phyloP scores from a whole-genome alignment of 2,113 vertebrate genomes.

The Lepisosteus oculatus region DNA sequence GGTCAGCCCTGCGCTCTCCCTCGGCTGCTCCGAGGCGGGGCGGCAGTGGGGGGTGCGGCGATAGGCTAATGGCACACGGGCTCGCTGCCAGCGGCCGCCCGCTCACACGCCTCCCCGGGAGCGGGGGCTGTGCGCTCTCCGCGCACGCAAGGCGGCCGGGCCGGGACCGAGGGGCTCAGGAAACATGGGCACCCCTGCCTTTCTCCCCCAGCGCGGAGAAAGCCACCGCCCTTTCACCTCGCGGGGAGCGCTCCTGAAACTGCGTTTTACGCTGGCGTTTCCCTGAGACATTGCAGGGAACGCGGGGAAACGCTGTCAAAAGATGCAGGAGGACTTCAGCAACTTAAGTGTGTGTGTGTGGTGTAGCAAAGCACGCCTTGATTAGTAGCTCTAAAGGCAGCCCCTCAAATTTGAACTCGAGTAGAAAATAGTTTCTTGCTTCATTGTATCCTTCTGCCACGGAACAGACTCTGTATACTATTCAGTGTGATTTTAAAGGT shows the following conservation, averaged over 20 bases:
- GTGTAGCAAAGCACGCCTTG: too few relatives aligned
- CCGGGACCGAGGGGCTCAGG: slow-evolving; percentile 39
- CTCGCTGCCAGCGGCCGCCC: slow-evolving; percentile 50
- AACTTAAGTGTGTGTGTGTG: not conserved
- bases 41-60: slow-evolving; percentile 28
- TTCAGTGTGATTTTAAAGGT: too few relatives aligned
- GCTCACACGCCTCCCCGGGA: slow-evolving; percentile 38
- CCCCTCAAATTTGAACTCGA: too few relatives aligned
- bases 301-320: slow-evolving; percentile 6
- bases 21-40: slow-evolving; percentile 40
- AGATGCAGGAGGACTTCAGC: not conserved
- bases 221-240: not conserved
- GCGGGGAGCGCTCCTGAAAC: too few relatives aligned
- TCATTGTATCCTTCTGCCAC: too few relatives aligned
- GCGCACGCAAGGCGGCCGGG: slow-evolving; percentile 66
- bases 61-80: slow-evolving; percentile 51
- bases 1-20: slow-evolving; percentile 65
- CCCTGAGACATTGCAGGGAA: not conserved
- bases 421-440: too few relatives aligned
- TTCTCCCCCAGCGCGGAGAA: slow-evolving; percentile 22
- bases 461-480: too few relatives aligned
- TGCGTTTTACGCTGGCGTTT: too few relatives aligned
- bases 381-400: too few relatives aligned
- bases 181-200: slow-evolving; percentile 42
- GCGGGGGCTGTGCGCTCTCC: slow-evolving; percentile 41